Conservation (phyloP, 2,888 invertebrate genomes). For the Eupithecia pulchellata region DNA sequence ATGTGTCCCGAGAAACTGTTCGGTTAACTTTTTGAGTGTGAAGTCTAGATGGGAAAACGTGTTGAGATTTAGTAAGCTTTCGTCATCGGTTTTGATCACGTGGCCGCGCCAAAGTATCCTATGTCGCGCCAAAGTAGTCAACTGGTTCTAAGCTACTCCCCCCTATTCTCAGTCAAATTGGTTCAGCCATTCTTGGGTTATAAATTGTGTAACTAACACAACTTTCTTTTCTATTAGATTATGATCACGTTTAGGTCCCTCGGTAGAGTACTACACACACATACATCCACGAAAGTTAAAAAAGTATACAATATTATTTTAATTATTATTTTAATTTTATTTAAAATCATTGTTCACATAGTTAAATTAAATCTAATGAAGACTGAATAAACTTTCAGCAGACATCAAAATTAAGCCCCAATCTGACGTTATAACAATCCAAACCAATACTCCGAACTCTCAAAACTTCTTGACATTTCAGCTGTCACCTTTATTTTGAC, state of each 20-base stretch:
- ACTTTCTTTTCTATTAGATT: too few species aligned
- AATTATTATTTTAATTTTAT: neutral
- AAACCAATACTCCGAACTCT: conserved; percentile 18
- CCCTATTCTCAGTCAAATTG: too few species aligned
- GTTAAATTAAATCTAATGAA: neutral
- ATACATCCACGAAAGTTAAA: too few species aligned
- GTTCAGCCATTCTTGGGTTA: too few species aligned
- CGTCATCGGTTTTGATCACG: too few species aligned
- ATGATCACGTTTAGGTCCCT: too few species aligned
- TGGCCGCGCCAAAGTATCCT: too few species aligned
- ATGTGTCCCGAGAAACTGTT: neutral
- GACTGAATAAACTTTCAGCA: neutral
- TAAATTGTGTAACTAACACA: too few species aligned
- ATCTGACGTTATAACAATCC: neutral
- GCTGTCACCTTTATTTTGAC: conserved; percentile 6
- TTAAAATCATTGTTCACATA: neutral
- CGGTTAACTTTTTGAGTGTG: neutral
- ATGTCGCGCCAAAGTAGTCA: too few species aligned
- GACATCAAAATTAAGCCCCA: neutral
- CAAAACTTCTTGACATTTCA: conserved; percentile 25
- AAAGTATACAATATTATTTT: too few species aligned
- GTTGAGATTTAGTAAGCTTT: neutral
- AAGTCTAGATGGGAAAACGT: neutral
- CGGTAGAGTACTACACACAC: too few species aligned
- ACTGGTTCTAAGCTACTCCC: too few species aligned